Evolutionary conservation across 2,113 vertebrate species (phyloP), one percentile per base, ranked within the genome.

Genomic region (Coracopsis vasa): DNA sequence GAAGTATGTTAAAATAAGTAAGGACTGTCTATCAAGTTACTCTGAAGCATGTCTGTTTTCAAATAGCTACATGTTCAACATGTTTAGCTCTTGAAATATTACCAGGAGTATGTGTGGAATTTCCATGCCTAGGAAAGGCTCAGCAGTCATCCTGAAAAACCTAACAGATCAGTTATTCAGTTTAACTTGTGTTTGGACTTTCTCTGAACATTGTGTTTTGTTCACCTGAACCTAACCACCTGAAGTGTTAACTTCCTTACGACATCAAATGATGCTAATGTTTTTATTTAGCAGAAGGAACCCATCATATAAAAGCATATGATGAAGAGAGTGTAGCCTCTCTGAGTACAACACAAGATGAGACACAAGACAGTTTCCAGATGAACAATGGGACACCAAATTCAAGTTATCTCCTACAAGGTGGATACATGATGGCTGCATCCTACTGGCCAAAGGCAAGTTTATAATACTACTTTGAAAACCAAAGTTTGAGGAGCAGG

Each of bases 371-470:
- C 94, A 98, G 98, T 95, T 99, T 99, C 66, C 98, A 98, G 88
- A 97, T 99, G 92, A 99, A 99, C 96, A 99, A 99, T 5, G 99
- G 99, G 47, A 97, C 98, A 41, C 87, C 98, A 74, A 98, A 98
- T 97, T 98, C 98, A 14, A 91, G 97, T n/a, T 98, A 98, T 45
- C 96, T 98, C 54, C 97, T 99, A 29, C 99, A 98, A 95, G 99
- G 99, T 90, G 99, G 99, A 60, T 99, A 99, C 96, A 99, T 99
- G 98, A 96, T 99, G 70, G 99, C 99, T 94, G 99, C 99, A 50
- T 99, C 99, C 39, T 99, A 99, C 86, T 99, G 99, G 99, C 99
- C 99, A 81, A 99, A 99, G 99, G 99, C 99, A 98, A 97, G 95
- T 88, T 73, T 58, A 9, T 58, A 61, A 11, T 84, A 25, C 24